Percentiles rank a stretch among this genome's conserved stretches.
Conservation (phyloP, 1,140 invertebrate genomes). For the Danaus melanippus region DNA sequence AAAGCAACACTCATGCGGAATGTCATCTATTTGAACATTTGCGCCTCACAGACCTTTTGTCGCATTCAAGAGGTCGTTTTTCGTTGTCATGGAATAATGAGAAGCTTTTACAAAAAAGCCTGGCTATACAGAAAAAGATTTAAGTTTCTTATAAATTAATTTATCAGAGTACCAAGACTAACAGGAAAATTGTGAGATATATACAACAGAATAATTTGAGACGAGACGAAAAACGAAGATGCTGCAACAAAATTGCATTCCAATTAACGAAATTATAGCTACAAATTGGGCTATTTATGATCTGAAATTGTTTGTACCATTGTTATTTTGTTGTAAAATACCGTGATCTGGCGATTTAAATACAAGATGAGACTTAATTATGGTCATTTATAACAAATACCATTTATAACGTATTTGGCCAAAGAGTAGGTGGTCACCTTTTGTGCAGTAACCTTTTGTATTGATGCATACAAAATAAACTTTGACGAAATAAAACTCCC, state of each 20-base stretch:
- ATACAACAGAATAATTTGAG: too few species aligned
- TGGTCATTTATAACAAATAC: slow-evolving; percentile 26
- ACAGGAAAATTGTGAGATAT: neutral
- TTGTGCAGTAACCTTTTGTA: slow-evolving; percentile 12
- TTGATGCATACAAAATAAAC: slow-evolving; percentile 29
- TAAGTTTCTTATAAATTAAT: neutral
- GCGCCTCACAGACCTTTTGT: slow-evolving; percentile 24
- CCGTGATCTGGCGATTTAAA: slow-evolving; percentile 25
- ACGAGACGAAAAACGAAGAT: slow-evolving; percentile 15
- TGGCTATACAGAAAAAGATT: too few species aligned
- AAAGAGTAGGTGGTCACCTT: slow-evolving; percentile 26
- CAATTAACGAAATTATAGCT: slow-evolving; percentile 32
- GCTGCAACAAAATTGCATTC: slow-evolving; percentile 26
- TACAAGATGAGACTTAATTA: slow-evolving; percentile 28
- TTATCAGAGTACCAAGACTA: neutral
- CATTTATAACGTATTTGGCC: slow-evolving; percentile 26
- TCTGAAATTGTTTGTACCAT: slow-evolving; percentile 23
- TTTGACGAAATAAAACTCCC: slow-evolving; percentile 36
- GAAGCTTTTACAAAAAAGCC: slow-evolving; percentile 11
- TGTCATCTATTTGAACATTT: slow-evolving; percentile 28
- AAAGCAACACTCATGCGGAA: slow-evolving; percentile 32
- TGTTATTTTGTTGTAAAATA: slow-evolving; percentile 30
- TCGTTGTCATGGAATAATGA: slow-evolving; percentile 20
- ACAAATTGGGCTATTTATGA: slow-evolving; percentile 25
- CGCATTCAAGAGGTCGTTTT: slow-evolving; percentile 23